Percentiles rank a stretch among this genome's conserved stretches.
Evolutionary conservation across 1,140 invertebrate species (phyloP).

Genomic region (Fopius arisanus): DNA sequence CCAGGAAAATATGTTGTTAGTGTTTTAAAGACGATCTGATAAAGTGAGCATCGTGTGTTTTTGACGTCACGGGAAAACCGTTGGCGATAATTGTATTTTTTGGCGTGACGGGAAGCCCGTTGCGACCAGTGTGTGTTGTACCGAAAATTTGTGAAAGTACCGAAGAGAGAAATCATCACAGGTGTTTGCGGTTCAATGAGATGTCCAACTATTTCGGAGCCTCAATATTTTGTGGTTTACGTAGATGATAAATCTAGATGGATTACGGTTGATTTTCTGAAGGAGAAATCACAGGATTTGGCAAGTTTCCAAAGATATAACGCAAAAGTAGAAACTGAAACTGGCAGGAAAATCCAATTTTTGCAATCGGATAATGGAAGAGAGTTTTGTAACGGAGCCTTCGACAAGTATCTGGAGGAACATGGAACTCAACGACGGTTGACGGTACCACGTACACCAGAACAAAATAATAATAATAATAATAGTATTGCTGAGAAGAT

Average conservation of each 20-base stretch:
- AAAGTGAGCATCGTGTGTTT: too few relatives aligned
- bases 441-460: neutral
- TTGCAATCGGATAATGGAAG: slow-evolving; percentile 24
- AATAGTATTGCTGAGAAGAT: neutral
- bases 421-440: neutral
- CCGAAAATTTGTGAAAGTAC: too few relatives aligned
- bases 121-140: too few relatives aligned
- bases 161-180: too few relatives aligned
- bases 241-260: slow-evolving; percentile 58
- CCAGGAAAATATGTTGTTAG: too few relatives aligned
- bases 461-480: too few relatives aligned
- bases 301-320: slow-evolving; percentile 50
- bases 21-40: too few relatives aligned
- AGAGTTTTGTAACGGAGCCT: neutral
- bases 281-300: slow-evolving; percentile 50
- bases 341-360: slow-evolving; percentile 40
- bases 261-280: slow-evolving; percentile 53
- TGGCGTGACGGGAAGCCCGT: too few relatives aligned
- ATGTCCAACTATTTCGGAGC: slow-evolving; percentile 44
- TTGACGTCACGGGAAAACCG: too few relatives aligned
- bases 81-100: too few relatives aligned
- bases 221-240: slow-evolving; percentile 56
- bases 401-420: neutral
- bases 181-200: slow-evolving; percentile 60
- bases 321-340: slow-evolving; percentile 46